These are phyloP conservation scores for Baccha elongata DNA, from an alignment of 2,888 invertebrate species.

Conservation along the genomic window DNA sequence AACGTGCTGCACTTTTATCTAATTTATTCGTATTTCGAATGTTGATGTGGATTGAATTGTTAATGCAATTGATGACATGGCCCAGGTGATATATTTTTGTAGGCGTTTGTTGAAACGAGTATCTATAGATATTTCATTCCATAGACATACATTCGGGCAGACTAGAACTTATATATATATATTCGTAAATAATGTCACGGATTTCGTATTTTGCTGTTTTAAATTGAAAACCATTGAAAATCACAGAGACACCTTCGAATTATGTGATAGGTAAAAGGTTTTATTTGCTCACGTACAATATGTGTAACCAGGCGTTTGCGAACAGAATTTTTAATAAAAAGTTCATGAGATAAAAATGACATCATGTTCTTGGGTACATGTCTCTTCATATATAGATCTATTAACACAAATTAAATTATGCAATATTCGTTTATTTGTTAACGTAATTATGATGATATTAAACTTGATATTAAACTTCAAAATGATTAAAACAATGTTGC, in stretches of 20 bases:
- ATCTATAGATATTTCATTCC: background rate
- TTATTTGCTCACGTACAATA: slow-evolving; percentile 41
- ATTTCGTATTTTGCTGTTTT: background rate
- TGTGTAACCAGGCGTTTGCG: slow-evolving; percentile 37
- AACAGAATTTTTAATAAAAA: slow-evolving; percentile 44
- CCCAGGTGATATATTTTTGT: background rate
- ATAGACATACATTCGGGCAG: background rate
- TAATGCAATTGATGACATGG: slow-evolving; percentile 31
- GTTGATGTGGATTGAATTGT: slow-evolving; percentile 57
- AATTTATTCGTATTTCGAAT: slow-evolving; percentile 53
- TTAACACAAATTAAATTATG: slow-evolving; percentile 33
- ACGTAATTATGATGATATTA: slow-evolving; percentile 36
- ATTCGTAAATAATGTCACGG: slow-evolving; percentile 13
- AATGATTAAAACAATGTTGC: too few species aligned
- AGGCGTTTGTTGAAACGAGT: background rate
- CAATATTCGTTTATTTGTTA: slow-evolving; percentile 10
- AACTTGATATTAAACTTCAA: too few species aligned
- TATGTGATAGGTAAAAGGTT: background rate
- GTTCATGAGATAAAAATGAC: slow-evolving; percentile 32
- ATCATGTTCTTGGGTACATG: slow-evolving; percentile 25
- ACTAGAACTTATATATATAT: background rate
- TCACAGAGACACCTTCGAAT: slow-evolving; percentile 18
- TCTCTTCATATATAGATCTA: slow-evolving; percentile 34
- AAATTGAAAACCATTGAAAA: slow-evolving; percentile 51
- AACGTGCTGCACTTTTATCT: slow-evolving; percentile 53